Conservation (phyloP, 2,888 invertebrate genomes). For the Tuta absoluta region DNA sequence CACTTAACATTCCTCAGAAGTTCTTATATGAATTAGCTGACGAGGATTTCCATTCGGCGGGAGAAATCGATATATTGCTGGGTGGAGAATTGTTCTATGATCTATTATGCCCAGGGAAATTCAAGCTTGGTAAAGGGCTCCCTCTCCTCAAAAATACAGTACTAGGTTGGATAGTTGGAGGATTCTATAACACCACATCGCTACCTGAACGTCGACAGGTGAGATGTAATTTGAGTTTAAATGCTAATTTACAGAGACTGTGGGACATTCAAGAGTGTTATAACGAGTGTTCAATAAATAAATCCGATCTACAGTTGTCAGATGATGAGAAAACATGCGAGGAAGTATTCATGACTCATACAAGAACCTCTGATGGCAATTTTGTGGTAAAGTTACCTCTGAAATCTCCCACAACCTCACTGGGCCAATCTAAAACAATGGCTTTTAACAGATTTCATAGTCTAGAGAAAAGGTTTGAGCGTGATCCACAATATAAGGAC, state of each 20-base stretch:
- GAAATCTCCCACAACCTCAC: neutral
- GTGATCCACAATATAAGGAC: slow-evolving; percentile 21
- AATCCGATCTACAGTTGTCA: neutral
- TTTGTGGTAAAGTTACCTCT: slow-evolving; percentile 21
- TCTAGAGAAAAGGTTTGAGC: slow-evolving; percentile 23
- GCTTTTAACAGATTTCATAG: slow-evolving; percentile 22
- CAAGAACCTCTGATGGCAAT: slow-evolving; percentile 12
- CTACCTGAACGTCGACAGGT: neutral
- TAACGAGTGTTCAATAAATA: neutral
- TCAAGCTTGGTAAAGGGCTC: neutral
- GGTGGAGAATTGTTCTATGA: slow-evolving; percentile 7
- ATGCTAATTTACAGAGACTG: slow-evolving; percentile 4
- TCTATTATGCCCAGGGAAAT: neutral
- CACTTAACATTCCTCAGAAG: neutral
- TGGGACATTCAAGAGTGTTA: neutral
- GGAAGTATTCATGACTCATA: neutral
- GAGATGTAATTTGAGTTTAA: slow-evolving; percentile 7
- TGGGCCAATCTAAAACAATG: slow-evolving; percentile 18
- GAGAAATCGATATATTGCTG: neutral
- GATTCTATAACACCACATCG: neutral
- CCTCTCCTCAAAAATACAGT: neutral
- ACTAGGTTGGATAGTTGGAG: neutral
- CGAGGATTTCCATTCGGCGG: neutral
- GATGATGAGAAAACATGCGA: slow-evolving; percentile 16
- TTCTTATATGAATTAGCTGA: neutral